Conservation (phyloP, 2,888 invertebrate genomes). For the Druceiella hillmani region DNA sequence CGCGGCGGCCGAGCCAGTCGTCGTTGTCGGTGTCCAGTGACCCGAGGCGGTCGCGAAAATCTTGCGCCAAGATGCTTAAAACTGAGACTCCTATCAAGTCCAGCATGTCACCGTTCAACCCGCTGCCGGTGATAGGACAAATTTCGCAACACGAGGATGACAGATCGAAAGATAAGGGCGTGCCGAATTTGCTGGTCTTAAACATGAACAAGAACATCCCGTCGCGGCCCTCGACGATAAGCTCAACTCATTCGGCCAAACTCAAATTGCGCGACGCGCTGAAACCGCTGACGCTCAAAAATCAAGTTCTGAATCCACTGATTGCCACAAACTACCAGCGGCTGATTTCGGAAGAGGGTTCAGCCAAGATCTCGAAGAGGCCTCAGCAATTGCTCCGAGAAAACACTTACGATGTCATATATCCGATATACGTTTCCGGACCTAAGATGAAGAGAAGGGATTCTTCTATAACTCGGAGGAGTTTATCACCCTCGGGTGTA, state of each 20-base stretch:
- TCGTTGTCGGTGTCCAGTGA: background rate
- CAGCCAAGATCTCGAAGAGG: no score
- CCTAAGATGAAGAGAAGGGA: conserved; percentile 31
- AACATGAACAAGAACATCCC: conserved; percentile 34
- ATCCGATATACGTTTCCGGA: conserved; percentile 37
- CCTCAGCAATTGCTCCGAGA: conserved; percentile 41
- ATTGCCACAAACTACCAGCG: conserved; percentile 31
- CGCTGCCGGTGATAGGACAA: conserved; percentile 46
- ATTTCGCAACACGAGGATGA: conserved; percentile 25
- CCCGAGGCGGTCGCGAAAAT: conserved; percentile 9
- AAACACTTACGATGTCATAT: conserved; percentile 45
- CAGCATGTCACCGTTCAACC: conserved; percentile 41
- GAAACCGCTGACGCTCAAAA: conserved; percentile 36
- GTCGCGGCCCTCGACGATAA: conserved; percentile 22
- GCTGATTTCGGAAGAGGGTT: conserved; percentile 26
- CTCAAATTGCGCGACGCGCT: conserved; percentile 36
- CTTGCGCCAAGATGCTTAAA: conserved; percentile 34
- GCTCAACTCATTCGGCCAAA: conserved; percentile 19
- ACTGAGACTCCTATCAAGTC: conserved; percentile 38
- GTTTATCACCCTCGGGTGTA: conserved; percentile 14
- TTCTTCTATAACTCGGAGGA: conserved; percentile 18
- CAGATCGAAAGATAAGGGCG: conserved; percentile 33
- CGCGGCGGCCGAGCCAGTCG: background rate
- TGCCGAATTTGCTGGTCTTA: conserved; percentile 41
- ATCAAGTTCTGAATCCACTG: conserved; percentile 27